Evolutionary conservation across 2,797 vertebrate genomes (phyloP), one percentile per base, ranked within the genome.

Genomic region (Sardinella longiceps): DNA sequence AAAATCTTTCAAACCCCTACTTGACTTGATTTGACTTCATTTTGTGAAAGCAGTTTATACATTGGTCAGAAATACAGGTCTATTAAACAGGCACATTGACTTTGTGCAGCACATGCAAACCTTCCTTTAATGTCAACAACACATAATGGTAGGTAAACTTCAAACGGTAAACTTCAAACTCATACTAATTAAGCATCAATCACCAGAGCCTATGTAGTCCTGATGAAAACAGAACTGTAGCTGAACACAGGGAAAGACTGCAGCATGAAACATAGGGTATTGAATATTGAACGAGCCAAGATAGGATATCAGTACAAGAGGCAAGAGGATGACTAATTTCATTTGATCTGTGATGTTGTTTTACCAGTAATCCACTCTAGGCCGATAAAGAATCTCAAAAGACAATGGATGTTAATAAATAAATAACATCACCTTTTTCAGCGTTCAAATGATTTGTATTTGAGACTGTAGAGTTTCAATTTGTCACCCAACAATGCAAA

Each of bases 101-200:
- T 15, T 14, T 14, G 30, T 15, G 23, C 15, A 77, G 30, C 18
- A 20, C 37, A 77, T 39, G 5, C 39, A 37, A 43, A 6, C 37
- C 33, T 77, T 43, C 37, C 70, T 12, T 9, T 2, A 77, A 10
- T 14, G 3, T 15, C 70, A 20, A 77, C 63, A 33, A 7, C 70
- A 77, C 20, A 23, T 3, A 1, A 18, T 30, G 30, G 63, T 18
- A 28, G 66, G 20, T 33, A 74, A n/a, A n/a, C n/a, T n/a, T n/a
- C n/a, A n/a, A n/a, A n/a, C n/a, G 33, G 66, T 37, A 30, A 74
- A 39, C 63, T 70, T 70, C 25, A 70, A 70, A 70, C 66, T 74
- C 66, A 5, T 33, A 56, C 63, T 14, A 30, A 28, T 70, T 70
- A 37, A 18, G 1, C 30, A 74, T 74, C 66, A 74, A 74, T 30